Evolutionary conservation across 2,888 invertebrate genomes (phyloP).

Genomic region (Stenchaetothrips biformis): DNA sequence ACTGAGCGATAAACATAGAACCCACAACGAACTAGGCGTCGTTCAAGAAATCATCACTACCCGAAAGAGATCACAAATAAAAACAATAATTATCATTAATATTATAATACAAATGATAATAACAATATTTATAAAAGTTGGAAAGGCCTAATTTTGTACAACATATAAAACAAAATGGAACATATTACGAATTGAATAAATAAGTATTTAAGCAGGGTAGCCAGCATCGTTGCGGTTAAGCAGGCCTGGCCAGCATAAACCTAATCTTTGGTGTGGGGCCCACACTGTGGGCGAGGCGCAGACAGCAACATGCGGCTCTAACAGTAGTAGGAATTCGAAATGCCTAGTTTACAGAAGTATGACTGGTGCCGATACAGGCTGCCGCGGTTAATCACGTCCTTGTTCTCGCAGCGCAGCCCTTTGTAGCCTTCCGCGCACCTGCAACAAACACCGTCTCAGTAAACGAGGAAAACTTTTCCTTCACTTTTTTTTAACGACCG

Average conservation of each 20-base stretch:
- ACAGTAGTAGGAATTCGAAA: conserved; percentile 72
- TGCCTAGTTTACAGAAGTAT: conserved; percentile 73
- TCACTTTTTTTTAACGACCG: not conserved
- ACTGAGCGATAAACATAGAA: conserved; percentile 14
- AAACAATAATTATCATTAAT: conserved; percentile 24
- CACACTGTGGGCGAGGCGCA: not conserved
- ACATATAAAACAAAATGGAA: conserved; percentile 25
- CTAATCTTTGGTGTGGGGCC: conserved; percentile 3
- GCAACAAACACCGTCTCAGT: conserved; percentile 43
- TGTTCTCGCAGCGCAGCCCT: conserved; percentile 73
- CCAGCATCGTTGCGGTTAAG: not conserved
- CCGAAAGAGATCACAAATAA: conserved; percentile 21
- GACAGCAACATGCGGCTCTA: conserved; percentile 43
- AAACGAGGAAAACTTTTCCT: not conserved
- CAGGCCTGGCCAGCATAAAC: not conserved
- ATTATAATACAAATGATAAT: conserved; percentile 21
- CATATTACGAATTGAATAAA: conserved; percentile 7
- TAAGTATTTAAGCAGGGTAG: conserved; percentile 12
- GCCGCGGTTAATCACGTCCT: conserved; percentile 68
- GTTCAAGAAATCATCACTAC: conserved; percentile 21
- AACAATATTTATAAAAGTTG: conserved; percentile 25
- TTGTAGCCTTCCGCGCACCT: conserved; percentile 77
- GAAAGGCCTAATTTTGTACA: conserved; percentile 25
- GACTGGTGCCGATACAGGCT: conserved; percentile 67
- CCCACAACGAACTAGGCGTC: not conserved